Conservation (phyloP, 92 coral and sea anemone species). For the Pocillopora grandis region DNA sequence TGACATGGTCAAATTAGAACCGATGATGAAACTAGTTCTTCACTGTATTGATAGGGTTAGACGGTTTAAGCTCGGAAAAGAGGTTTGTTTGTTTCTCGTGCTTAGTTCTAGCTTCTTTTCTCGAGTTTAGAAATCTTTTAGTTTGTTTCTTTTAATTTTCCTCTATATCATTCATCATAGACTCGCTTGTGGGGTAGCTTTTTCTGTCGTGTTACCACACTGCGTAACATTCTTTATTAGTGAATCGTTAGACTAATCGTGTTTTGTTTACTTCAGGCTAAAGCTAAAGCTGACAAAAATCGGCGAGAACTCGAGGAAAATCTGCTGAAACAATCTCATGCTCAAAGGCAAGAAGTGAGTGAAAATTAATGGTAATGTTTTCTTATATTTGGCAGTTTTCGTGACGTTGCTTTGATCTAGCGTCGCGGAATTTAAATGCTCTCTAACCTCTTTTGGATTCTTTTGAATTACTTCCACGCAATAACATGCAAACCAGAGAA, state of each 20-base stretch:
- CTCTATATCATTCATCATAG: too few species aligned
- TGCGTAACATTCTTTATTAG: neutral
- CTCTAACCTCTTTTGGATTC: too few species aligned
- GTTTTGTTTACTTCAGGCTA: constrained; percentile 60
- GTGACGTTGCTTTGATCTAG: too few species aligned
- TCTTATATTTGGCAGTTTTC: too few species aligned
- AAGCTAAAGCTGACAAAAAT: constrained; percentile 91
- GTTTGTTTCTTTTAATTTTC: too few species aligned
- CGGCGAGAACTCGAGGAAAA: constrained; percentile 94
- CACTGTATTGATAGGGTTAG: constrained; percentile 93
- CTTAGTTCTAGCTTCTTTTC: neutral
- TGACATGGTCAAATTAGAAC: constrained; percentile 88
- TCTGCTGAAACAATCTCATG: constrained; percentile 85
- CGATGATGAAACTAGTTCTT: constrained; percentile 87
- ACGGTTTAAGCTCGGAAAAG: constrained; percentile 91
- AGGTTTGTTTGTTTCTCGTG: constrained; percentile 48
- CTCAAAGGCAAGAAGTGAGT: constrained; percentile 87
- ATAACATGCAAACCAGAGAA: too few species aligned
- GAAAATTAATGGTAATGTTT: neutral
- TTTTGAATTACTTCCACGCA: too few species aligned
- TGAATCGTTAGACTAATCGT: neutral
- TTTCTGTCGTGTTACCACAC: too few species aligned
- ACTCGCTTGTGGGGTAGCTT: too few species aligned
- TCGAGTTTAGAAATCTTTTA: too few species aligned
- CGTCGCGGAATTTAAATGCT: too few species aligned